Conservation (phyloP, 2,797 vertebrate genomes). For the Anisognathus igniventris region DNA sequence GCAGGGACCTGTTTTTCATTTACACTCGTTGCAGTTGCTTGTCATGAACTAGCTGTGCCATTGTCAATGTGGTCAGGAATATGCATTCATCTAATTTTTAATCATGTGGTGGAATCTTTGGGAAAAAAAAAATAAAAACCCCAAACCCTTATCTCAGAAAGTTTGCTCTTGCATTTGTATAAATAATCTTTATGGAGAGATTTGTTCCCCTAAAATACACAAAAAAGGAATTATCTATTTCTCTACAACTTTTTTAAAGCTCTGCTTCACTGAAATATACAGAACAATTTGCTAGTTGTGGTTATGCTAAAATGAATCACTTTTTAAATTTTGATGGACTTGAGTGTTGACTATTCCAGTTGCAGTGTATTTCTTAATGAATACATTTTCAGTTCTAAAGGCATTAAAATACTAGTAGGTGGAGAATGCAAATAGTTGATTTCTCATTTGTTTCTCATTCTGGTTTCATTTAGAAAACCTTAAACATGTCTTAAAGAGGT, state of each 20-base stretch:
- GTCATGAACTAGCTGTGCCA: conserved; percentile 6
- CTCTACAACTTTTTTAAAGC: not conserved
- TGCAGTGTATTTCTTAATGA: not conserved
- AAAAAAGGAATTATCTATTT: not conserved
- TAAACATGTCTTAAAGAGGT: not conserved
- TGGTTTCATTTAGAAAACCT: not conserved
- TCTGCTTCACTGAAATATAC: conserved; percentile 49
- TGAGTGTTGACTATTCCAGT: not conserved
- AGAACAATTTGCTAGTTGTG: not conserved
- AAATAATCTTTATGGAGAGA: not conserved
- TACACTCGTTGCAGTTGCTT: conserved; percentile 12
- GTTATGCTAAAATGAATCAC: not conserved
- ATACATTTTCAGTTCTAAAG: not conserved
- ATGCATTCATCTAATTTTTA: not conserved
- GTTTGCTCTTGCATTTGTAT: conserved; percentile 29
- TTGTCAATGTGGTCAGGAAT: not conserved
- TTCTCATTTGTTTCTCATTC: not conserved
- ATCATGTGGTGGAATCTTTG: not conserved
- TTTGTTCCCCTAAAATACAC: not conserved
- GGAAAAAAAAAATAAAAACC: not conserved
- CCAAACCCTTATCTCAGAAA: not conserved
- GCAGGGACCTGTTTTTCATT: not conserved
- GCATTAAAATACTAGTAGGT: not conserved
- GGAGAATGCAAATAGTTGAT: not conserved
- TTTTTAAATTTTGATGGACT: not conserved